Evolutionary conservation across 2,888 invertebrate species (phyloP).

Genomic region (Lochmaea capreae): DNA sequence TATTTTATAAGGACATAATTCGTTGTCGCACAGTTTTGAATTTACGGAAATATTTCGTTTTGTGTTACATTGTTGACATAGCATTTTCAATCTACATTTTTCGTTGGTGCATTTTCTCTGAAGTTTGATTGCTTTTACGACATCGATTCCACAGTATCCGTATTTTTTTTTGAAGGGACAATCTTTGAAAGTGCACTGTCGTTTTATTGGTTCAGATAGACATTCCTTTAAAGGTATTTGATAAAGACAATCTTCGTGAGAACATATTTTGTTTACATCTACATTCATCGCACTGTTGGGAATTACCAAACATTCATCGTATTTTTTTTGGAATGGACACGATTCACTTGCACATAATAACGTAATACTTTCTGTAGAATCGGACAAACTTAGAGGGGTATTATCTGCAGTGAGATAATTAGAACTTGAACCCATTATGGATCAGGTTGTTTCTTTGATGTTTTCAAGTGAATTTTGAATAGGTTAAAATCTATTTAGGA

Average conservation of each 20-base stretch:
- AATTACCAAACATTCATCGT: background rate
- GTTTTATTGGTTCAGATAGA: background rate
- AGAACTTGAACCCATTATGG: too few relatives aligned
- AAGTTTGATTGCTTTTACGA: background rate
- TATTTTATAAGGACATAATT: background rate
- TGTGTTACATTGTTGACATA: background rate
- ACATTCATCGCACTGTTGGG: too few relatives aligned
- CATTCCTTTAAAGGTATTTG: background rate
- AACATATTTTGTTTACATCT: background rate
- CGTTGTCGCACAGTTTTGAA: background rate
- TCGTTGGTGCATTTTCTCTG: background rate
- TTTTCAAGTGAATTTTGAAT: too few relatives aligned
- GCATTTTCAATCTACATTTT: background rate
- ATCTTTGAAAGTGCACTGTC: background rate
- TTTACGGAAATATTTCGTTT: background rate
- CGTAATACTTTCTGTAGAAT: background rate
- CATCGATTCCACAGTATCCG: background rate
- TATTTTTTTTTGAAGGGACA: background rate
- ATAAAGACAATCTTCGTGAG: background rate
- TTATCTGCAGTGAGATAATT: too few relatives aligned
- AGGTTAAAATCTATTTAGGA: too few relatives aligned
- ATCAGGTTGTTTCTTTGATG: too few relatives aligned
- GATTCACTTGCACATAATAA: background rate
- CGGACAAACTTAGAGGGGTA: too few relatives aligned
- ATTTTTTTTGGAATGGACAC: conserved; percentile 1